Conservation (phyloP, 1,140 invertebrate species). For the Drosophila kepulauana region DNA sequence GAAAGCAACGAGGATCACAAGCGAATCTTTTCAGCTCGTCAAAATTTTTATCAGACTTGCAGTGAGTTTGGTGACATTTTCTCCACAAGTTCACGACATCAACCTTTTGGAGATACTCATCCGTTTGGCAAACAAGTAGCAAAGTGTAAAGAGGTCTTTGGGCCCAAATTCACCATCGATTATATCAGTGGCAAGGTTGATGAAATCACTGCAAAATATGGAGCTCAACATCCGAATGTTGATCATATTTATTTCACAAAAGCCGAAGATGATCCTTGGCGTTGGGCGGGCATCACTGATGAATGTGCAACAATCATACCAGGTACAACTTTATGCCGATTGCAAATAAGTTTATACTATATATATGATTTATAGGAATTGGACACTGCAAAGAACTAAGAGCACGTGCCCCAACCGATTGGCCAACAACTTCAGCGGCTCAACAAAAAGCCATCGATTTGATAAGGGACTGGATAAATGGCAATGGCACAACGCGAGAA, state of each 20-base stretch:
- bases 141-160: constrained; percentile 28
- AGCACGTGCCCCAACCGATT: background rate
- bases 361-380: constrained; percentile 2
- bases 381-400: constrained; percentile 25
- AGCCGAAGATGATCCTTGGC: constrained; percentile 88
- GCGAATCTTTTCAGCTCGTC: constrained; percentile 13
- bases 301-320: constrained; percentile 34
- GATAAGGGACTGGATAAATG: constrained; percentile 18
- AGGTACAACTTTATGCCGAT: background rate
- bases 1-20: background rate
- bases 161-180: constrained; percentile 33
- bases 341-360: too few species aligned
- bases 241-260: constrained; percentile 88
- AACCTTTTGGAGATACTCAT: constrained; percentile 25
- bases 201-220: constrained; percentile 82
- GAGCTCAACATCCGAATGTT: constrained; percentile 85
- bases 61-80: constrained; percentile 40
- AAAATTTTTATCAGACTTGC: constrained; percentile 47
- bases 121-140: constrained; percentile 7
- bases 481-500: background rate
- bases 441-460: constrained; percentile 9
- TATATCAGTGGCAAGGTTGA: constrained; percentile 34
- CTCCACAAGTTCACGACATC: constrained; percentile 24
- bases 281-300: constrained; percentile 26
- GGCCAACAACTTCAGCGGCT: constrained; percentile 4